Base-by-base conservation (phyloP, 2,888 invertebrate species). In the Nemoura dubitans region DNA sequence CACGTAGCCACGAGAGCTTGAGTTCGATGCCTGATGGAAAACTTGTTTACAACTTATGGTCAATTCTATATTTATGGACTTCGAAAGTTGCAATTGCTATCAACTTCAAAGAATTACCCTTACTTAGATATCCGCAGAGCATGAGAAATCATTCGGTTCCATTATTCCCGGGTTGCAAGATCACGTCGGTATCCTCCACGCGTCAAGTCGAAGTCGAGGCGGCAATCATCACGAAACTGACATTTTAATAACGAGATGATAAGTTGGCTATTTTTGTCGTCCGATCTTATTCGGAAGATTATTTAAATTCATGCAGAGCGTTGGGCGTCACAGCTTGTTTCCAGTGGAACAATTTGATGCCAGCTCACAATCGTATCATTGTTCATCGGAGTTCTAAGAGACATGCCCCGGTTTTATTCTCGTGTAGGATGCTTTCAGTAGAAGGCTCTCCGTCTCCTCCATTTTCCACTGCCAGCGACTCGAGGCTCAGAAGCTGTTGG, bases 241-340 rank as follows among this genome's bases (percentile, higher is more conserved):
- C 81, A 81, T 81, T 81, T 81, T 30, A 29, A 81, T 81, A 28
- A 81, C 28, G 7, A 30, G 28, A 81, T 81, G 29, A 78, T 78
- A 78, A 81, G 30, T 28, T 81, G 30, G 29, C 29, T 81, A 28
- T 28, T 81, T n/a, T 81, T 81, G 81, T 81, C 81, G 28, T 81
- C 81, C 16, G 81, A 81, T 81, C 29, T 26, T 30, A 78, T 78
- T 78, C 28, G 78, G 78, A 26, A 78, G 78, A 78, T 78, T 78
- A 78, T 78, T 78, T 78, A 78, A 78, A 78, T 78, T 78, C 78
- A 78, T 78, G 78, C 28, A 28, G 78, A 78, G 78, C 78, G 78
- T 27, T 78, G 78, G 78, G 78, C 78, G 78, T 78, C 78, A 28
- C 59, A 59, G 59, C 59, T 59, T 59, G 59, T 59, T 59, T 59